Conservation (phyloP, 2,797 vertebrate genomes). For the Brotogeris chrysoptera region DNA sequence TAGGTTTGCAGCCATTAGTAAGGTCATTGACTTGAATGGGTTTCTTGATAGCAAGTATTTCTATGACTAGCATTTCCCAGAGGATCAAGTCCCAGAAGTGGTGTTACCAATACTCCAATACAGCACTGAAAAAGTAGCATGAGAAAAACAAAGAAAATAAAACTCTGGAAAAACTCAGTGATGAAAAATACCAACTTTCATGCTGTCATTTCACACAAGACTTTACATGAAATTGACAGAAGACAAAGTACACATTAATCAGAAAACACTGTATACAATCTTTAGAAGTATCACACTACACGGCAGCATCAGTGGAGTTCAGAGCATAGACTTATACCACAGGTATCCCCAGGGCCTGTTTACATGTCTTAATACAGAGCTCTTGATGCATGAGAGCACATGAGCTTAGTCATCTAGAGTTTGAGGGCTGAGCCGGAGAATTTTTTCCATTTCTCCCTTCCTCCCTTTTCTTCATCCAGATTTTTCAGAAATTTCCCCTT, state of each 20-base stretch:
- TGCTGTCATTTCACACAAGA: not conserved
- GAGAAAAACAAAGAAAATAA: not conserved
- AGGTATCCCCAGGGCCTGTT: not conserved
- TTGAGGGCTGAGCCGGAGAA: too few relatives aligned
- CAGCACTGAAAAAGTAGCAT: rapidly evolving
- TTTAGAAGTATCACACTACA: not conserved
- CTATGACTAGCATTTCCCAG: not conserved
- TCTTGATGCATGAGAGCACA: not conserved
- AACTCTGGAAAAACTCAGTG: not conserved
- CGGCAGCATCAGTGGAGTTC: not conserved
- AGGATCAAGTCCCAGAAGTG: not conserved
- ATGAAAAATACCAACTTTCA: not conserved
- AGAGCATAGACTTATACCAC: not conserved
- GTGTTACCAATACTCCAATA: not conserved
- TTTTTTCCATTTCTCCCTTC: not conserved
- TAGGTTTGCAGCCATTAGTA: not conserved
- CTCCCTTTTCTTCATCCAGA: not conserved
- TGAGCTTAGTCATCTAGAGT: not conserved
- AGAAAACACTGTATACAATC: not conserved
- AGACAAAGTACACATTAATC: not conserved
- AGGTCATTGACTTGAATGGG: not conserved
- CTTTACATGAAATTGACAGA: not conserved
- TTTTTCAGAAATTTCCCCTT: not conserved
- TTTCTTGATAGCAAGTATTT: not conserved
- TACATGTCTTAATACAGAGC: not conserved